Evolutionary conservation across 2,797 vertebrate species (phyloP).

Genomic region (Hozukius guyotensis): DNA sequence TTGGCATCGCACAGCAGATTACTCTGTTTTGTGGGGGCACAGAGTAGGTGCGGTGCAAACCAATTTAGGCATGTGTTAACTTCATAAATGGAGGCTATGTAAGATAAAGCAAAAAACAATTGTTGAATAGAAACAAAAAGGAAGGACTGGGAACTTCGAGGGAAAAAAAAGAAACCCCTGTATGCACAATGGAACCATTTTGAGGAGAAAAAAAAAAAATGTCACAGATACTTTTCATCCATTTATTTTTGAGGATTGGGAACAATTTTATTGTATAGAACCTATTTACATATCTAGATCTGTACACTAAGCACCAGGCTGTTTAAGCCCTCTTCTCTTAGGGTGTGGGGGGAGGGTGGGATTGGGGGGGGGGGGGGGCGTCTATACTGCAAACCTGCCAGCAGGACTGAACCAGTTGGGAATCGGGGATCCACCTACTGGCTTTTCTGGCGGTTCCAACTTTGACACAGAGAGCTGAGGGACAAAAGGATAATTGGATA

Average conservation of each 20-base stretch:
- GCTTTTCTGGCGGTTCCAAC: constrained; percentile 92
- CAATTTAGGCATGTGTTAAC: constrained; percentile 92
- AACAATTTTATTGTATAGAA: constrained; percentile 98
- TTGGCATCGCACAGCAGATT: constrained; percentile 84
- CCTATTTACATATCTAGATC: constrained; percentile 97
- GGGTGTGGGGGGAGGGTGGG: constrained; percentile 31
- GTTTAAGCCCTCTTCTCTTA: constrained; percentile 88
- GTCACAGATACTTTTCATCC: constrained; percentile 93
- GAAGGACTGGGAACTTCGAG: constrained; percentile 46
- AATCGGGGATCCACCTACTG: constrained; percentile 71
- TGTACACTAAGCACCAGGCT: constrained; percentile 98
- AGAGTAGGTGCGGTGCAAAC: constrained; percentile 75
- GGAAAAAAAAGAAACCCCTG: constrained; percentile 74
- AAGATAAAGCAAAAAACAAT: constrained; percentile 77
- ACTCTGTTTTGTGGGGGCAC: constrained; percentile 67
- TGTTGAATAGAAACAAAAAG: constrained; percentile 28
- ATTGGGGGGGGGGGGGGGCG: constrained; percentile 53
- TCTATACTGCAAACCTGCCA: constrained; percentile 86
- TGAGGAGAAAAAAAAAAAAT: constrained; percentile 78
- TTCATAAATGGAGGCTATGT: constrained; percentile 81
- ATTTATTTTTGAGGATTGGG: constrained; percentile 88
- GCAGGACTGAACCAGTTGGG: constrained; percentile 57
- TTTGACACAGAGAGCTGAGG: constrained; percentile 91
- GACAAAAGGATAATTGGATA: constrained; percentile 93
- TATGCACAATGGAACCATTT: constrained; percentile 98